Evolutionary conservation across 2,113 vertebrate species (phyloP), one percentile per base, ranked within the genome.

Genomic region (Cyprinodon variegatus): DNA sequence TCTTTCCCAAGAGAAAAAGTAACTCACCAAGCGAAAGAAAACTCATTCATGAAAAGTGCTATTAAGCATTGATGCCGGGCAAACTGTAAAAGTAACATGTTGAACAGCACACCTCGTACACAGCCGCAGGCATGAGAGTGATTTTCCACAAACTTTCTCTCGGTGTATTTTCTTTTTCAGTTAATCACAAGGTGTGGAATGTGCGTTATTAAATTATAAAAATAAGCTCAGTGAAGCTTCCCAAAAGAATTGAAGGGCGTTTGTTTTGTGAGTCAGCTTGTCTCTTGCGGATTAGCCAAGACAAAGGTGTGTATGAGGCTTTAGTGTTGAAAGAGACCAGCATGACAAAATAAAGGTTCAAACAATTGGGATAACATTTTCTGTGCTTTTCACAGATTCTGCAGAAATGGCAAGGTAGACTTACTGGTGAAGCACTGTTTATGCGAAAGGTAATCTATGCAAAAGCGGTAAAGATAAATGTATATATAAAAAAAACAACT

Each of bases 141-240:
- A 3, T 5, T 14, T 29, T 38, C 68, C 22, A 29, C 5, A 38
- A 4, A 29, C 29, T 61, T 2, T 62, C n/a, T 57, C 2, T 20
- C 17, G 8, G 4, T 36, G 14, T 70, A 14, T 46, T 3, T 0
- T 2, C 40, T 41, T 62, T 48, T 17, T 29, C 63, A 29, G 29
- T 38, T 11, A 45, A 74, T 63, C 14, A 14, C 11, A 73, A 50
- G n/a, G 29, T 43, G 46, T 68, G 72, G 45, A 82, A 63, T 63
- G 53, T 46, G 61, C 39, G 46, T 57, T 48, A 59, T 69, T 40
- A 61, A 77, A 66, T 73, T 64, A 53, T 38, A 76, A 66, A 40
- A 65, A 72, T 68, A 4, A 81, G 10, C 41, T 62, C 10, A 36
- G 14, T 41, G 20, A 73, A 15, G 4, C 36, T 39, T 50, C 45